phyloP scores from a whole-genome alignment of 2,797 vertebrate species.

The Catharus ustulatus region DNA sequence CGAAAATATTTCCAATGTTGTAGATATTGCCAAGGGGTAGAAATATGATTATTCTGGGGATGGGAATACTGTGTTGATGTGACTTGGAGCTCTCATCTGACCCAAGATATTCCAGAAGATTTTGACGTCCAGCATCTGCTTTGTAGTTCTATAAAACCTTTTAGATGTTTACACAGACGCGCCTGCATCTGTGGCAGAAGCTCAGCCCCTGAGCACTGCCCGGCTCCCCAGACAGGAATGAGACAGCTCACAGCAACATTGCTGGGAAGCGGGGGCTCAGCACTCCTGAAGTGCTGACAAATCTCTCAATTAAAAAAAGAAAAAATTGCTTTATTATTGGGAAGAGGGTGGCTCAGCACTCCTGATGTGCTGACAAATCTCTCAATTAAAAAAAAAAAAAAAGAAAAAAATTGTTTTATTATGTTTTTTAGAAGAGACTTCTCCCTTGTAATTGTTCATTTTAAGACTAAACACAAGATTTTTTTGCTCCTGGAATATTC shows the following conservation, averaged over 20 bases:
- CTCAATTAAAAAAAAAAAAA: too few relatives aligned
- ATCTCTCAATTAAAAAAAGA: not conserved
- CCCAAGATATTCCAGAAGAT: not conserved
- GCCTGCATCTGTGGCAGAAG: not conserved
- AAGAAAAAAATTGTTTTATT: not conserved
- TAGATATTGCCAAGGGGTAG: not conserved
- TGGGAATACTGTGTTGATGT: rapidly evolving
- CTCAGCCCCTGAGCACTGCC: not conserved
- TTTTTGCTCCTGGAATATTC: not conserved
- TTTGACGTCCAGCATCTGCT: not conserved
- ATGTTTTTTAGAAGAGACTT: not conserved
- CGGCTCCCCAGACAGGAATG: not conserved
- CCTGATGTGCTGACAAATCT: too few relatives aligned
- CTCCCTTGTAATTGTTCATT: not conserved
- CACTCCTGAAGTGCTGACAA: not conserved
- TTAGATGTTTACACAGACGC: not conserved
- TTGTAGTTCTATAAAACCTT: not conserved
- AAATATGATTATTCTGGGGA: not conserved
- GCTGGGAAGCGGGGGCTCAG: not conserved
- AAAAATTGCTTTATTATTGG: not conserved
- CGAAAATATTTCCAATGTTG: not conserved
- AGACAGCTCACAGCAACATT: not conserved
- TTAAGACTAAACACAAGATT: not conserved
- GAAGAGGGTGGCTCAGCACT: too few relatives aligned
- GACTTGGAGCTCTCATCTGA: not conserved